A percentile compares a stretch with the other conserved stretches of the same genome.
Evolutionary conservation across 2,888 invertebrate genomes (phyloP).

Genomic region (Gandaritis pyraliata): DNA sequence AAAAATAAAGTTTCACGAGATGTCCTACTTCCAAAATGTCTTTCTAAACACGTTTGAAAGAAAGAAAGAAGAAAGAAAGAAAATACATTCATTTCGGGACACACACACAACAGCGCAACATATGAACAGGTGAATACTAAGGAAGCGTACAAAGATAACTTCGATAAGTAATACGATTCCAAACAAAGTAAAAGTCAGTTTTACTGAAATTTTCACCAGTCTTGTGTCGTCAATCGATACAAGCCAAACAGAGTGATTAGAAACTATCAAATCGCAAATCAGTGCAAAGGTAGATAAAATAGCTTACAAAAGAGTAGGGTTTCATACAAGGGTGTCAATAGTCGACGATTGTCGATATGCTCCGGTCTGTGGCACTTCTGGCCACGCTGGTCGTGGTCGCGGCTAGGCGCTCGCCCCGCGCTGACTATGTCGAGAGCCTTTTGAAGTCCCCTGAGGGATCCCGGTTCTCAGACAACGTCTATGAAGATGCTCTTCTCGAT

Average conservation of each 20-base stretch:
- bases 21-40: no score
- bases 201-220: slow-evolving; percentile 2
- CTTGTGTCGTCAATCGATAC: not conserved
- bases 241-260: not conserved
- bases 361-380: slow-evolving; percentile 44
- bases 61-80: no score
- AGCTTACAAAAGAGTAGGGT: slow-evolving; percentile 38
- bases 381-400: slow-evolving; percentile 42
- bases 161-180: not conserved
- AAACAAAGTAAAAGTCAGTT: not conserved
- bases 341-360: slow-evolving; percentile 43
- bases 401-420: slow-evolving; percentile 57
- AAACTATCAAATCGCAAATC: slow-evolving; percentile 11
- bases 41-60: no score
- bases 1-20: no score
- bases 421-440: slow-evolving; percentile 50
- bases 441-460: slow-evolving; percentile 37
- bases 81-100: no score
- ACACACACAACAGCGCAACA: no score
- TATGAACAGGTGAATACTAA: not conserved
- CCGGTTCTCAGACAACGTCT: slow-evolving; percentile 50
- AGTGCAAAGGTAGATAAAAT: slow-evolving; percentile 31
- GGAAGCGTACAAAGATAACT: slow-evolving; percentile 1
- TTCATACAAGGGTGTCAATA: slow-evolving; percentile 33
- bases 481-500: slow-evolving; percentile 61